Conservation (phyloP, 2,113 vertebrate genomes). For the Helogale parvula region DNA sequence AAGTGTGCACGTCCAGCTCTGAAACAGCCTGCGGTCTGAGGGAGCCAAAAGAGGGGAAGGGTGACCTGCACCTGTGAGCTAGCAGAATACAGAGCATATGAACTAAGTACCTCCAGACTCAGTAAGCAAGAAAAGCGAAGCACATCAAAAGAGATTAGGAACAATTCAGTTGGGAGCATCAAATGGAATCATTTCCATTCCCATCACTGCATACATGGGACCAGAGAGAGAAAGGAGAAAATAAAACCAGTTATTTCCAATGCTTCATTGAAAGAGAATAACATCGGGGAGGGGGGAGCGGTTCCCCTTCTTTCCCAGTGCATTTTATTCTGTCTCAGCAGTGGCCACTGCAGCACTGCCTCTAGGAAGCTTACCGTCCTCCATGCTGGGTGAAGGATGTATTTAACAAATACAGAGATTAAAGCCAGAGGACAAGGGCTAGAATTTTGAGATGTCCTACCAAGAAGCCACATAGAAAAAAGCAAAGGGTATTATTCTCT, state of each 20-base stretch:
- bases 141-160: neutral
- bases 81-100: neutral
- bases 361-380: neutral
- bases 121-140: neutral
- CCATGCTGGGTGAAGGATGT: neutral
- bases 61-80: neutral
- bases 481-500: conserved; percentile 9
- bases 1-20: neutral
- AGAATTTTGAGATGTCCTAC: neutral
- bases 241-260: conserved; percentile 25
- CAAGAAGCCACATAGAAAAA: neutral
- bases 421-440: neutral
- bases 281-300: neutral
- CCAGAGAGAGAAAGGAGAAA: conserved; percentile 1
- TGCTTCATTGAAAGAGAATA: conserved; percentile 49
- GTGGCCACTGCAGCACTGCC: neutral
- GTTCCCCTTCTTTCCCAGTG: neutral
- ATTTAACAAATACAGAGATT: neutral
- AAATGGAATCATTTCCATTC: neutral
- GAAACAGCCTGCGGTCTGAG: neutral
- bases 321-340: neutral
- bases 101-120: neutral
- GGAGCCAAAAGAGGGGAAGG: neutral
- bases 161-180: neutral
- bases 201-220: neutral